Conservation (phyloP, 1,140 invertebrate species). For the Galleria mellonella region DNA sequence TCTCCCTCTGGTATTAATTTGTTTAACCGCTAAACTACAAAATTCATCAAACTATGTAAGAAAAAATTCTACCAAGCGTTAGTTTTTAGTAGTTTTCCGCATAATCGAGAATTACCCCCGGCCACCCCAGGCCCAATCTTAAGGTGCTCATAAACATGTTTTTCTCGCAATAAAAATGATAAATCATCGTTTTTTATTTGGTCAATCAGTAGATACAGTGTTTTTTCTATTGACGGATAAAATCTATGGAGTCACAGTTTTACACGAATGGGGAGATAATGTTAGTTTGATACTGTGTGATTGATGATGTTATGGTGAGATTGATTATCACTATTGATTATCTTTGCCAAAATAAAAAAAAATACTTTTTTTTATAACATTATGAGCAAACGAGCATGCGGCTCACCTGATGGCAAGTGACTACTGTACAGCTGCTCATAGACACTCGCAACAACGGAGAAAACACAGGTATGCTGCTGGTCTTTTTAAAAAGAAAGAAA, state of each 20-base stretch:
- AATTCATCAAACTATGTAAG: too few relatives aligned
- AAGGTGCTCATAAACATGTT: slow-evolving; percentile 72
- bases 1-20: too few relatives aligned
- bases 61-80: too few relatives aligned
- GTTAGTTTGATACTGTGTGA: slow-evolving; percentile 35
- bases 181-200: slow-evolving; percentile 71
- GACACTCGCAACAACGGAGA: too few relatives aligned
- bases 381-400: too few relatives aligned
- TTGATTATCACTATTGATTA: background rate
- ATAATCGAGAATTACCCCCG: slow-evolving; percentile 20
- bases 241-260: slow-evolving; percentile 41
- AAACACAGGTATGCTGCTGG: too few relatives aligned
- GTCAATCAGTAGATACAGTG: slow-evolving; percentile 65
- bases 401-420: too few relatives aligned
- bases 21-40: too few relatives aligned
- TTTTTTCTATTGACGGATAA: slow-evolving; percentile 57
- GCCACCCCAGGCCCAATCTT: slow-evolving; percentile 35
- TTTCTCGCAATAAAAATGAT: slow-evolving; percentile 71
- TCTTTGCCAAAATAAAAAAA: too few relatives aligned
- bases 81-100: background rate
- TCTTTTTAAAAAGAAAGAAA: too few relatives aligned
- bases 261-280: slow-evolving; percentile 27
- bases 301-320: slow-evolving; percentile 23
- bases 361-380: too few relatives aligned
- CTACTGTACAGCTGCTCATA: too few relatives aligned